phyloP scores from a whole-genome alignment of 2,113 vertebrate genomes.

The Laterallus jamaicensis region DNA sequence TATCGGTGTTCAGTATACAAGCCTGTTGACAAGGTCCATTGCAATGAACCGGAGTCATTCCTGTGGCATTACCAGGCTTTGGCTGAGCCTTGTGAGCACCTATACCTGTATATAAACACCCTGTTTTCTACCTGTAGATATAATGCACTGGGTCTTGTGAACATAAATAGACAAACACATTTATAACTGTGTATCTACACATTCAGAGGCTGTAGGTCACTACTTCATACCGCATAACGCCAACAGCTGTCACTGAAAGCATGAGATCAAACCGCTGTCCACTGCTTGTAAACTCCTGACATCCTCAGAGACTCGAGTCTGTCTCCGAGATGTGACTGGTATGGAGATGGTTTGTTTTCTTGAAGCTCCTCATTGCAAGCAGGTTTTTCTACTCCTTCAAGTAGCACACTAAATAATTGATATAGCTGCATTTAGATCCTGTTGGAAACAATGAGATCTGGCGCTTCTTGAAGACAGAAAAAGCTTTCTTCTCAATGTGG shows the following conservation, averaged over 20 bases:
- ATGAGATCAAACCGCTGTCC: not conserved
- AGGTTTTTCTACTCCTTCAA: not conserved
- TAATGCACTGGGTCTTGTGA: not conserved
- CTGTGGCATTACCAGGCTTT: not conserved
- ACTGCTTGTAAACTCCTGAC: not conserved
- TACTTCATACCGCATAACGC: not conserved
- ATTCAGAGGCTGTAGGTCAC: not conserved
- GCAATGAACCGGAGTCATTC: not conserved
- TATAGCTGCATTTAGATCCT: not conserved
- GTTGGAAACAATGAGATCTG: not conserved
- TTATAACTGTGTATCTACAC: not conserved
- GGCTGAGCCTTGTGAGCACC: not conserved
- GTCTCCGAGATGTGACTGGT: not conserved
- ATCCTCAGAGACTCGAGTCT: not conserved
- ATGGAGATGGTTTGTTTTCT: not conserved
- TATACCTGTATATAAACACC: accelerated
- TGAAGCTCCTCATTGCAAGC: not conserved
- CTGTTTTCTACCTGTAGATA: not conserved
- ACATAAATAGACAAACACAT: not conserved
- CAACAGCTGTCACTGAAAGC: not conserved
- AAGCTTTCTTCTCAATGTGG: not conserved
- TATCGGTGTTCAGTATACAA: not conserved
- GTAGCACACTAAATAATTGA: not conserved
- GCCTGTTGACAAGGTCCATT: not conserved
- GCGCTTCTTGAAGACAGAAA: not conserved